phyloP scores from a whole-genome alignment of 2,113 vertebrate genomes.

The Chelonoidis abingdonii region DNA sequence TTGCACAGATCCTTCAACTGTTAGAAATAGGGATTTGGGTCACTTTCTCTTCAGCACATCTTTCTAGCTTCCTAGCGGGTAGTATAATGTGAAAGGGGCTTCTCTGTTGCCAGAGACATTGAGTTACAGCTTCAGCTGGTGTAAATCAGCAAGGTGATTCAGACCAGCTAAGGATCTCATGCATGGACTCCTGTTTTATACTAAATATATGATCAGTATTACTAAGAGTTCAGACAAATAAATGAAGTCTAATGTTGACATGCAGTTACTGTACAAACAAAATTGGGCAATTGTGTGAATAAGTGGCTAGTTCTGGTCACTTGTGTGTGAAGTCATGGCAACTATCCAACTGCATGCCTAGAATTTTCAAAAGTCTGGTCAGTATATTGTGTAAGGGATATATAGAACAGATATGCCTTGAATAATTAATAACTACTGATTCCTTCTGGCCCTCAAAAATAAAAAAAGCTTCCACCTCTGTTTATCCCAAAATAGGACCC shows the following conservation, averaged over 20 bases:
- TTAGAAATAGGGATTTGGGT: not conserved
- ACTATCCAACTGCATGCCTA: not conserved
- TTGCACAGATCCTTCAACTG: not conserved
- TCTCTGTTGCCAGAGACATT: not conserved
- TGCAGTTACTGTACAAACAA: not conserved
- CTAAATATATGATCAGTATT: not conserved
- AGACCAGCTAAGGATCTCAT: not conserved
- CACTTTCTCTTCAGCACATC: not conserved
- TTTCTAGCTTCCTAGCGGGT: not conserved
- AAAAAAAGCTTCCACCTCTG: not conserved
- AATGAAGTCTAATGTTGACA: not conserved
- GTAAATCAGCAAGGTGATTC: not conserved
- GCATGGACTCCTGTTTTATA: not conserved
- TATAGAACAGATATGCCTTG: not conserved
- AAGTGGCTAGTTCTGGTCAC: not conserved
- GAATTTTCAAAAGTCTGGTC: not conserved
- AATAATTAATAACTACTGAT: not conserved
- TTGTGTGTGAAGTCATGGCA: not conserved
- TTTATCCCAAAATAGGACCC: not conserved
- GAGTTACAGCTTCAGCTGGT: not conserved
- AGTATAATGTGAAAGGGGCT: not conserved
- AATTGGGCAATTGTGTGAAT: not conserved
- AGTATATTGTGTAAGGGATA: not conserved
- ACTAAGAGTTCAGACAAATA: not conserved
- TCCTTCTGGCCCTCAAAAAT: not conserved